Base-by-base conservation (phyloP, 2,797 vertebrate species). In the Euphonia xanthogaster region DNA sequence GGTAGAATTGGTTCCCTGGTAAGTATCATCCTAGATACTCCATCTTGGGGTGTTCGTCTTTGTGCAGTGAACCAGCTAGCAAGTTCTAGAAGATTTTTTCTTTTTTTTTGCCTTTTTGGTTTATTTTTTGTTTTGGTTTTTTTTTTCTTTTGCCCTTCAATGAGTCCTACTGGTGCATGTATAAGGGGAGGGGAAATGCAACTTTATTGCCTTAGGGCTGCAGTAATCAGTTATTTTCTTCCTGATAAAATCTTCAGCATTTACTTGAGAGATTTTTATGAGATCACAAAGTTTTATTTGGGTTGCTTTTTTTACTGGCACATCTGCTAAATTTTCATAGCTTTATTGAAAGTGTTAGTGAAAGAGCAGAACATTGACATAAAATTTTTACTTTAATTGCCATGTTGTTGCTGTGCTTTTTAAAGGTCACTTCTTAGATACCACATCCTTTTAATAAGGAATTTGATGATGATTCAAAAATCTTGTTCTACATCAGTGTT, bases 151-250 rank as follows among this genome's bases (percentile, higher is more conserved):
- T 91, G 90, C 93, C 97, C 97, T 98, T 98, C 96, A 94, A 95
- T 97, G 96, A 98, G 97, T 98, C 97, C 97, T 98, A 97, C 96
- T 98, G 97, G 97, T 98, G 96, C 98, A 98, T 97, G 96, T 98
- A 88, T 96, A 95, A 93, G 96, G 92, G 86, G 89, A 94, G 92
- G 96, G 85, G 82, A 86, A 93, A 89, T 95, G 78, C 90, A 94
- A 65, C 48, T 96, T 81, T 53, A 90, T 96, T 97, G 92, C 95
- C 88, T 92, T 78, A 79, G 77, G 95, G 86, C 86, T 97, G 62
- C 35, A 95, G 54, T 96, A 94, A 93, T 94, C n/a, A 50, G 50
- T 96, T 96, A 91, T 92, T 86, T 96, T 96, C 58, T 96, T 96
- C 93, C 61, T 95, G 45, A 89, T 93, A 93, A 75, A 61, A 83